phyloP scores from a whole-genome alignment of 30 jellyfish, hydroid and myxozoan species.

The Phacellophora camtschatica region DNA sequence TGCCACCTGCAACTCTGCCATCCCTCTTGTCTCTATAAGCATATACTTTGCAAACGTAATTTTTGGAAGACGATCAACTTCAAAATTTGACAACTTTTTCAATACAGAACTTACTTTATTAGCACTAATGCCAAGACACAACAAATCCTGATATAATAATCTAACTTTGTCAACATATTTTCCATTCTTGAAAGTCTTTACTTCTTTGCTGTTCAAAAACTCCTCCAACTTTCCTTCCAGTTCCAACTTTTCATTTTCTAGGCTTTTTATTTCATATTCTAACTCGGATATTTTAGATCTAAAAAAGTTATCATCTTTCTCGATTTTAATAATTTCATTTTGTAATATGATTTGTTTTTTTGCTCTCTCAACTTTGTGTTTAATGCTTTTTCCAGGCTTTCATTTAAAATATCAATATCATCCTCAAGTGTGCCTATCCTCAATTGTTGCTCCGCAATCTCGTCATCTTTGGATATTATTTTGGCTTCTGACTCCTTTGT shows the following conservation, averaged over 20 bases:
- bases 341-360: background rate
- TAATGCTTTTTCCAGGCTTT: too few species aligned
- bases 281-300: background rate
- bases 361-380: background rate
- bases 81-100: too few species aligned
- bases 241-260: slow-evolving; percentile 1
- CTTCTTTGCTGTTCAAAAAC: background rate
- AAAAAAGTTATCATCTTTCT: too few species aligned
- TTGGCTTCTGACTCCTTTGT: too few species aligned
- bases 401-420: too few species aligned
- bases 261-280: background rate
- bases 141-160: background rate
- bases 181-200: background rate
- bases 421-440: too few species aligned
- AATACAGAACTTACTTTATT: background rate
- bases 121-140: background rate
- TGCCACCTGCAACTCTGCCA: background rate
- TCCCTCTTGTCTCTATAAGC: background rate
- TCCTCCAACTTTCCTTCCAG: background rate
- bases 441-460: too few species aligned
- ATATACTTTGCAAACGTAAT: background rate
- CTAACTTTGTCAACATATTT: background rate
- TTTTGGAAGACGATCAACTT: background rate
- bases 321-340: too few species aligned
- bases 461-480: too few species aligned